Evolutionary conservation across 2,888 invertebrate species (phyloP).

Genomic region (Hirtodrosophila confusa): DNA sequence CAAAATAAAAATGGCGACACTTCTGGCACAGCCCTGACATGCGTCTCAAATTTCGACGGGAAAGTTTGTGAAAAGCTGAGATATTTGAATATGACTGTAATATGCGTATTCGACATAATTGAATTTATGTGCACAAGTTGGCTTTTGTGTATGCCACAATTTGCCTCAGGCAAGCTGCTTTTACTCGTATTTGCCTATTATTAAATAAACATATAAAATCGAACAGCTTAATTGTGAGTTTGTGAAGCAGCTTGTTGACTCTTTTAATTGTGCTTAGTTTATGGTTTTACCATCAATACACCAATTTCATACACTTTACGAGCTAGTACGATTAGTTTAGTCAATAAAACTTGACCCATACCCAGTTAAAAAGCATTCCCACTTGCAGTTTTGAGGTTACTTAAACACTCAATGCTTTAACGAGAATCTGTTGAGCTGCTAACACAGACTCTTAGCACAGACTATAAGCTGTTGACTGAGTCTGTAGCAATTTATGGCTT

Average conservation of each 20-base stretch:
- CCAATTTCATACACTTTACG: not conserved
- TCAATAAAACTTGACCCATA: constrained; percentile 9
- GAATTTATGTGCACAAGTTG: constrained; percentile 46
- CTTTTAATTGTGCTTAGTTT: too few relatives aligned
- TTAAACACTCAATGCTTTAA: constrained; percentile 8
- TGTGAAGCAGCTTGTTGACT: not conserved
- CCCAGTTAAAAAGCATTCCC: not conserved
- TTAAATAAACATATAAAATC: not conserved
- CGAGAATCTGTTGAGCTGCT: not conserved
- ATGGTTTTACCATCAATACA: too few relatives aligned
- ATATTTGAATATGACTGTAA: constrained; percentile 14
- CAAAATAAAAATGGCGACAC: constrained; percentile 44
- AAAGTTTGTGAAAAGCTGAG: constrained; percentile 14
- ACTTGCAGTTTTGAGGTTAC: not conserved
- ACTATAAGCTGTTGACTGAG: not conserved
- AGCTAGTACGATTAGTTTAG: not conserved
- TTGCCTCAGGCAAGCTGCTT: constrained; percentile 2
- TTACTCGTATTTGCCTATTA: not conserved
- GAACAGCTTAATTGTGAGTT: not conserved
- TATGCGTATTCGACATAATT: constrained; percentile 37
- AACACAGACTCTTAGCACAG: not conserved
- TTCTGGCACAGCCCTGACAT: constrained; percentile 46
- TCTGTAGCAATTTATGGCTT: constrained; percentile 9
- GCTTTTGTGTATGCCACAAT: too few relatives aligned
- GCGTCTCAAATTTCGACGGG: constrained; percentile 22